Evolutionary conservation across 2,797 vertebrate genomes (phyloP), one percentile per base, ranked within the genome.

Genomic region (Darevskia nairensis): DNA sequence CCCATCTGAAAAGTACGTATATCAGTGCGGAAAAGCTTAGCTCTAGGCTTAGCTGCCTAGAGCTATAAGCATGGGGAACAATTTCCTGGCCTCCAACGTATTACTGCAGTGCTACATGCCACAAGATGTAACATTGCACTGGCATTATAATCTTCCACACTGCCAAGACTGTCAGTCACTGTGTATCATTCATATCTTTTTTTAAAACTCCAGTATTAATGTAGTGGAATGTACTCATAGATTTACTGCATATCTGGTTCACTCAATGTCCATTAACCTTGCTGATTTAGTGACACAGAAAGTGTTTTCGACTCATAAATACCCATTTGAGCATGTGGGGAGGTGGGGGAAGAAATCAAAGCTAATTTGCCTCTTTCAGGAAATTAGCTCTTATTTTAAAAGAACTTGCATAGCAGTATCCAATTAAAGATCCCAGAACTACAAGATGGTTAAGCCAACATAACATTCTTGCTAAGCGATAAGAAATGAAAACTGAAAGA

Each of bases 301-400:
- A n/a, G 27, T 59, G 17, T 10, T 69, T 50, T 76, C 6, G 8
- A 69, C 25, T 41, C 71, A 77, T 6, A 39, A 55, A 82, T 29
- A 75, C 29, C 27, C 74, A 79, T 82, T 82, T 59, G 32, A 68
- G 3, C 7, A 82, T 66, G 69, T 4, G 41, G 9, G 55, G 23
- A 2, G 3, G 3, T 17, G 17, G 21, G 46, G 69, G 3, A 6
- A 3, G 50, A 74, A 77, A 76, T 68, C 74, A 88, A 55, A 86
- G 59, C 35, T 80, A 92, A 39, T 29, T 75, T 71, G 41, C 15
- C 23, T 86, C 82, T 84, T 87, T 44, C 68, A 71, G n/a, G n/a
- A 86, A 86, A 50, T 69, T 23, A 80, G 44, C 15, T 80, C 39
- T 82, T 69, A 84, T 87, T 85, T 82, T 55, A 25, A 89, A 92